Evolutionary conservation across 2,113 vertebrate genomes (phyloP).

Genomic region (Etia nguti): DNA sequence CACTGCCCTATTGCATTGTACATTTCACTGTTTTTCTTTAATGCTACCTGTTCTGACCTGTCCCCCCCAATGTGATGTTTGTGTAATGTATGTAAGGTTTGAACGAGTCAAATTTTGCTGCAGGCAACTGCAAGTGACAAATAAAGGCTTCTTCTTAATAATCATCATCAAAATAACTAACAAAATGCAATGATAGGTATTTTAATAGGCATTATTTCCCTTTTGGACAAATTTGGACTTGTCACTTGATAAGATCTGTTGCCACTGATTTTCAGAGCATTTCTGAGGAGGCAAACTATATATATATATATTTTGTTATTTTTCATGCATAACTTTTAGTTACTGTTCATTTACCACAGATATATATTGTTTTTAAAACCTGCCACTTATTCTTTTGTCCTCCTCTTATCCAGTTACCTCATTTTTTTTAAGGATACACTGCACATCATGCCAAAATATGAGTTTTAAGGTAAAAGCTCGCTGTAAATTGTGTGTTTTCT

Average conservation of each 20-base stretch:
- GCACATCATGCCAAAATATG: not conserved
- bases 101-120: too few relatives aligned
- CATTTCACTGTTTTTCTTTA: too few relatives aligned
- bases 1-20: too few relatives aligned
- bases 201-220: accelerated
- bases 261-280: not conserved
- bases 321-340: not conserved
- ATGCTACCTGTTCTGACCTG: too few relatives aligned
- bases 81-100: too few relatives aligned
- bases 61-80: too few relatives aligned
- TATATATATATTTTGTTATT: not conserved
- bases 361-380: not conserved
- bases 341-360: not conserved
- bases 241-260: not conserved
- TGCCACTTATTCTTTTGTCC: not conserved
- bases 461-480: not conserved
- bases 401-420: not conserved
- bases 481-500: accelerated
- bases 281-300: not conserved
- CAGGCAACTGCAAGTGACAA: too few relatives aligned
- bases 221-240: not conserved
- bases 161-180: not conserved
- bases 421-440: accelerated
- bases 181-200: not conserved
- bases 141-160: too few relatives aligned